Evolutionary conservation across 2,888 invertebrate species (phyloP).

Genomic region (Eudasyphora cyanicolor): DNA sequence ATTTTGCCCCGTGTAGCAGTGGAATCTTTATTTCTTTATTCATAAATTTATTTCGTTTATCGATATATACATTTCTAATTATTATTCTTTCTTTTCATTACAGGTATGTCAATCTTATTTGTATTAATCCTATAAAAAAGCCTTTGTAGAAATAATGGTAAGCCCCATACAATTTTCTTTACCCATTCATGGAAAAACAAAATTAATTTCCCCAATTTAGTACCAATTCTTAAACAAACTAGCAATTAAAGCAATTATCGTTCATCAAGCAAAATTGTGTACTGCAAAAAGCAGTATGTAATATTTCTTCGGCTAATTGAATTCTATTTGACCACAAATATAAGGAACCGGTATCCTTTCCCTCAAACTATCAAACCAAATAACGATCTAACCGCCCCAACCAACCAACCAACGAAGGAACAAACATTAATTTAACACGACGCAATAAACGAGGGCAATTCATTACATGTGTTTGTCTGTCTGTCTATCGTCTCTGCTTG

Average conservation of each 20-base stretch:
- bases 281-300: not conserved
- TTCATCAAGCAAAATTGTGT: not conserved
- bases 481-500: too few relatives aligned
- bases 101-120: conserved; percentile 46
- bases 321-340: not conserved
- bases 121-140: not conserved
- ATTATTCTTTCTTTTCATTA: not conserved
- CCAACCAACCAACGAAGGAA: not conserved
- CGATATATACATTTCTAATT: not conserved
- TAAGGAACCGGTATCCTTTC: not conserved
- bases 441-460: not conserved
- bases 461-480: not conserved
- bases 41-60: too few relatives aligned
- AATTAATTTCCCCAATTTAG: not conserved
- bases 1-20: too few relatives aligned
- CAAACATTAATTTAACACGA: not conserved
- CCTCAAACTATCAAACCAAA: too few relatives aligned
- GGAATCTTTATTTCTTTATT: too few relatives aligned
- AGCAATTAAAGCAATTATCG: not conserved
- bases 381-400: not conserved
- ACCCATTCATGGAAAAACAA: too few relatives aligned
- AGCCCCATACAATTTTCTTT: too few relatives aligned
- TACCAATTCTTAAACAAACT: not conserved
- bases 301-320: not conserved
- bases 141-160: not conserved